Base-by-base conservation (phyloP, 1,140 invertebrate species). In the Heliothis virescens region DNA sequence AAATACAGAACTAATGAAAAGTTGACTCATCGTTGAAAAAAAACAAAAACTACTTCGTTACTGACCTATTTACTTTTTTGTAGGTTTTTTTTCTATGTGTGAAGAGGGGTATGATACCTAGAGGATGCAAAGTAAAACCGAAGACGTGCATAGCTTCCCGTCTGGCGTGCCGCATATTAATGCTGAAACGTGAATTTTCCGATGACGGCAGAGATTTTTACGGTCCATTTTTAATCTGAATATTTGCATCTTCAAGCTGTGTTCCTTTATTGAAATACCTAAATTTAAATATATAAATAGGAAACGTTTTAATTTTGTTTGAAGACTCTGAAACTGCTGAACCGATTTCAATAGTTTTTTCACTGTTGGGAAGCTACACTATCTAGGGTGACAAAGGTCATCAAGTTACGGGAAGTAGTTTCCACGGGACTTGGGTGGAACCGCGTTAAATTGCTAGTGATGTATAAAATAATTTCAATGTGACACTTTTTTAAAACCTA, bases 151-250 rank as follows among this genome's bases (percentile, higher is more conserved):
- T 29, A 53, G 12, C 18, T 16, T 18, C 13, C 52, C 13, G 18
- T 18, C 21, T 18, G n/a, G 47, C n/a, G 47, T 18, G 9, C 47
- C 29, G 65, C 47, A 69, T 69, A 26, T 48, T 67, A n/a, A 69
- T 69, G 48, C 11, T 15, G 34, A 5, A 52, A 52, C 12, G 3
- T 5, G 65, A 69, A 69, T 69, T 52, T 69, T 48, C 47, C 13
- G 52, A 53, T 29, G 65, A 69, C 7, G 48, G 11, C 18, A 26
- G 65, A 67, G 11, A 67, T 67, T 50, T 67, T 50, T 18, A 65
- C 2, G 21, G 47, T 67, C 18, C 48, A 10, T 21, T 50, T 65
- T 15, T 67, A 50, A 67, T 50, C 21, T 50, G 16, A 15, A 21
- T 53, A 52, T 15, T 63, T 41, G 16, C 15, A 63, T 63, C 34